Evolutionary conservation across 2,888 invertebrate species (phyloP).

Genomic region (Tortricodes alternella): DNA sequence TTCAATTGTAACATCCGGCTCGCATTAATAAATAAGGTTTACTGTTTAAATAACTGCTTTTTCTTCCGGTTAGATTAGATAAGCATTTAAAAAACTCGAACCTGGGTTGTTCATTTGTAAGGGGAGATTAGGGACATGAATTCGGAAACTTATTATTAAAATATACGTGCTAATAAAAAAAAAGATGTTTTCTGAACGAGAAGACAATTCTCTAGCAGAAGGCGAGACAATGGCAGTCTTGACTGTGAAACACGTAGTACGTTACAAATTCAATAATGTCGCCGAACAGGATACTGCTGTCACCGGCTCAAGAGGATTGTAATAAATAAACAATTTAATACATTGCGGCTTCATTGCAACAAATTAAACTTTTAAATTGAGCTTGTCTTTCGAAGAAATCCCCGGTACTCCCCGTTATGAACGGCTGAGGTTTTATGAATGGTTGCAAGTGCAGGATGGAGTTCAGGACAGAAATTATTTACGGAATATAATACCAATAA

Average conservation of each 20-base stretch:
- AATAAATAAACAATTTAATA: constrained; percentile 63
- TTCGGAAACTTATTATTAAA: neutral
- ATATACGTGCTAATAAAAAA: neutral
- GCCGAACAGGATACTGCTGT: constrained; percentile 56
- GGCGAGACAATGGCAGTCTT: neutral
- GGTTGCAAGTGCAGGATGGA: constrained; percentile 31
- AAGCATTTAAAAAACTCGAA: constrained; percentile 22
- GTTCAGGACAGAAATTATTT: neutral
- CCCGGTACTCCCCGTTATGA: constrained; percentile 42
- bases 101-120: neutral
- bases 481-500: too few species aligned
- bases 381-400: constrained; percentile 43
- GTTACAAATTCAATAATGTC: constrained; percentile 36
- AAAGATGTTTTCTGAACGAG: neutral
- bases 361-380: constrained; percentile 51
- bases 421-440: constrained; percentile 47
- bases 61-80: constrained; percentile 46
- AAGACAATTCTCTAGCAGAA: neutral
- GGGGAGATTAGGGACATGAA: neutral
- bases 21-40: constrained; percentile 36
- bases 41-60: constrained; percentile 33
- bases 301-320: constrained; percentile 45
- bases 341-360: constrained; percentile 38
- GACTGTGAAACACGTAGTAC: constrained; percentile 5
- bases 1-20: constrained; percentile 30